Percentiles rank a stretch among this genome's conserved stretches.
Conservation (phyloP, 2,797 vertebrate genomes). For the Hypotaenidia philippensis region DNA sequence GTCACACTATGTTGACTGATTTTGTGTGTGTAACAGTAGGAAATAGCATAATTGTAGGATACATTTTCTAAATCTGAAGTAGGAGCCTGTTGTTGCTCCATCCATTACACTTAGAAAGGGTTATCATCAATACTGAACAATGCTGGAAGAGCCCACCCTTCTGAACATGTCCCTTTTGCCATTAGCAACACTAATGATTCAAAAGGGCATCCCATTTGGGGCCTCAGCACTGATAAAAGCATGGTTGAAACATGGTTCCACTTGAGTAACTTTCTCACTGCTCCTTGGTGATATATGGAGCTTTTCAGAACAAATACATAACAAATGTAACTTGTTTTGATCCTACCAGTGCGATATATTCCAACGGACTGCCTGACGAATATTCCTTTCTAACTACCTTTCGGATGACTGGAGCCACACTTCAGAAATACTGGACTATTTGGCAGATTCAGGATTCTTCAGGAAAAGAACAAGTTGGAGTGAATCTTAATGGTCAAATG, state of each 20-base stretch:
- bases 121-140: not conserved
- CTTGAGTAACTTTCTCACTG: not conserved
- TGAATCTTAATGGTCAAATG: constrained; percentile 86
- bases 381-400: constrained; percentile 89
- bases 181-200: not conserved
- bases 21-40: not conserved
- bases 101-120: not conserved
- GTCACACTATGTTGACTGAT: not conserved
- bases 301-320: not conserved
- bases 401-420: constrained; percentile 86
- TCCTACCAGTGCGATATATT: constrained; percentile 85
- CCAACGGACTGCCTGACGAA: constrained; percentile 86
- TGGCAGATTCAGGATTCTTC: constrained; percentile 90
- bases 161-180: not conserved
- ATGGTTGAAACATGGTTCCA: not conserved
- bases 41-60: not conserved
- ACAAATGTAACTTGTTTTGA: constrained; percentile 41
- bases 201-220: not conserved
- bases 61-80: not conserved
- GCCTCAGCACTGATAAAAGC: not conserved
- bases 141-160: not conserved
- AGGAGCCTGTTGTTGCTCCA: not conserved
- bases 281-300: not conserved
- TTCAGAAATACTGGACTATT: constrained; percentile 88
- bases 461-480: constrained; percentile 87